These are phyloP conservation scores for Hemiprocne comata DNA, from an alignment of 2,113 vertebrate genomes.

Conservation along the genomic window DNA sequence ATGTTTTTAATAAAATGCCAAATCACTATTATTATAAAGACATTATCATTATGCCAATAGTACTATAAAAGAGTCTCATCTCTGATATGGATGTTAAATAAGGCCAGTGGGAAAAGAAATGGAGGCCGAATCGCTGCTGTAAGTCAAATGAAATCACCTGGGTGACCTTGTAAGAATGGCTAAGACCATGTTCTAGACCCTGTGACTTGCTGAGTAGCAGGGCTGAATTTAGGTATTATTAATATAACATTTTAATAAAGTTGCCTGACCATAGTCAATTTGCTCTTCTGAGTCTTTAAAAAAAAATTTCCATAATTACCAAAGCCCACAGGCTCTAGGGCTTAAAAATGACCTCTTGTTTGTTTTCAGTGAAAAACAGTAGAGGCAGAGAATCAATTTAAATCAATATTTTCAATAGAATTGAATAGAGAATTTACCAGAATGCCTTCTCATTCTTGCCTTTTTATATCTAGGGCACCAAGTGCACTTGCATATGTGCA, in stretches of 20 bases:
- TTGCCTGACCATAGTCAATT: background rate
- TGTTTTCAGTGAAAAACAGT: slow-evolving; percentile 42
- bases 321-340: slow-evolving; percentile 14
- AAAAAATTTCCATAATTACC: slow-evolving; percentile 20
- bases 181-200: slow-evolving; percentile 38
- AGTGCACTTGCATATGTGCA: background rate
- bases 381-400: slow-evolving; percentile 54
- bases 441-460: background rate
- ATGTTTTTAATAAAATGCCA: slow-evolving; percentile 57
- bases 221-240: slow-evolving; percentile 30
- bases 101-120: slow-evolving; percentile 58
- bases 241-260: slow-evolving; percentile 33
- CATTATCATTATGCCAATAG: slow-evolving; percentile 68
- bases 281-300: background rate
- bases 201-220: slow-evolving; percentile 21
- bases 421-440: slow-evolving; percentile 10
- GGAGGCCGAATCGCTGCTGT: slow-evolving; percentile 14
- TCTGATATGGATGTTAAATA: slow-evolving; percentile 57
- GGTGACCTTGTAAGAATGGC: slow-evolving; percentile 57
- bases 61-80: slow-evolving; percentile 54
- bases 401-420: slow-evolving; percentile 56
- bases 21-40: slow-evolving; percentile 56
- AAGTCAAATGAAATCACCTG: slow-evolving; percentile 67
- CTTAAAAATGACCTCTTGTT: slow-evolving; percentile 57
- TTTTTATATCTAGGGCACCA: background rate